Conservation (phyloP, 2,888 invertebrate genomes). For the Sesia bembeciformis region DNA sequence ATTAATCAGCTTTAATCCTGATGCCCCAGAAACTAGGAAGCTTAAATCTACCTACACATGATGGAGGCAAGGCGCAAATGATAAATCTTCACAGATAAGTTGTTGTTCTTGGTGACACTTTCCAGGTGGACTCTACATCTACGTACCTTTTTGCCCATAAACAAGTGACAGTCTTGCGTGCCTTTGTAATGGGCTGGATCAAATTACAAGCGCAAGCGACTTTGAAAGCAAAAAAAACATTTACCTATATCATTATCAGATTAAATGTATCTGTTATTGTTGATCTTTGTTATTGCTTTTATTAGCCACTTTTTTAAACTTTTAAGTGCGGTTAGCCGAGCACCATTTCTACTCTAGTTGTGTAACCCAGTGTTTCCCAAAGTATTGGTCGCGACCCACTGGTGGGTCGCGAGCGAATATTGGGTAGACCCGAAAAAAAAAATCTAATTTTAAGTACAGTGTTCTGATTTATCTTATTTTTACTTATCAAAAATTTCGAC, state of each 20-base stretch:
- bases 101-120: slow-evolving; percentile 5
- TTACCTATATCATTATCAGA: background rate
- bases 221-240: background rate
- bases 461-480: too few species aligned
- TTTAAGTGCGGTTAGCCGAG: too few species aligned
- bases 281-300: background rate
- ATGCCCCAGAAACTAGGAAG: background rate
- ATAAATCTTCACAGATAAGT: slow-evolving; percentile 8
- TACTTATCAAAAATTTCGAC: too few species aligned
- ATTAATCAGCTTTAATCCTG: too few species aligned
- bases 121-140: slow-evolving; percentile 6
- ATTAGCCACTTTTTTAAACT: too few species aligned
- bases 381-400: too few species aligned
- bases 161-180: slow-evolving; percentile 18
- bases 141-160: slow-evolving; percentile 16
- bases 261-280: background rate
- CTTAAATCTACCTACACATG: background rate
- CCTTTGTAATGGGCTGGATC: slow-evolving; percentile 2
- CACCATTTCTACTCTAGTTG: too few species aligned
- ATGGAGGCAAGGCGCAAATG: background rate
- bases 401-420: too few species aligned
- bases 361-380: too few species aligned
- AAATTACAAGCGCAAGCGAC: slow-evolving; percentile 8
- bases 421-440: too few species aligned
- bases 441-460: too few species aligned